These are phyloP conservation scores for Aspidapion aeneum DNA, from an alignment of 2,888 invertebrate genomes.

Conservation along the genomic window DNA sequence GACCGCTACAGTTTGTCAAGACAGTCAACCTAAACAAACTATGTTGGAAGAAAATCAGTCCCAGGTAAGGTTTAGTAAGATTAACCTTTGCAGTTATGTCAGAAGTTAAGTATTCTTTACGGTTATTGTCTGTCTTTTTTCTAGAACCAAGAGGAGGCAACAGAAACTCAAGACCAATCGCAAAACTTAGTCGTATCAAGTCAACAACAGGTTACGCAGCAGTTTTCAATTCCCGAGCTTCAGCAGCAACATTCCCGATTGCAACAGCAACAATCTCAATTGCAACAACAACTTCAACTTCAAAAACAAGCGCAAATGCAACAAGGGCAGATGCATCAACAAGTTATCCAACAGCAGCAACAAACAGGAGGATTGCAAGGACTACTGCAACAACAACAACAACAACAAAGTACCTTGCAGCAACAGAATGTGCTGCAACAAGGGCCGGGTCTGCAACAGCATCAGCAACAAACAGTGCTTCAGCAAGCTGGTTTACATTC, in stretches of 20 bases:
- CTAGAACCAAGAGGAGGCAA: not conserved
- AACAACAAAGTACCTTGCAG: not conserved
- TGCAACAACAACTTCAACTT: not conserved
- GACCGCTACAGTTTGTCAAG: not conserved
- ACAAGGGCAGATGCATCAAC: not conserved
- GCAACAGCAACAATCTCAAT: not conserved
- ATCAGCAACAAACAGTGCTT: slow-evolving; percentile 8
- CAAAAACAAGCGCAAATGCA: not conserved
- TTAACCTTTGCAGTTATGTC: not conserved
- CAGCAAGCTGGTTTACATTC: slow-evolving; percentile 3
- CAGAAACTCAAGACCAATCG: not conserved
- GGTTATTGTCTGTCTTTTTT: not conserved
- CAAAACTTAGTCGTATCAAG: not conserved
- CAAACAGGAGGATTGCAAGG: slow-evolving; percentile 1
- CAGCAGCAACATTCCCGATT: not conserved
- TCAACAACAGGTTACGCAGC: too few species aligned
- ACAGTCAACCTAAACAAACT: not conserved
- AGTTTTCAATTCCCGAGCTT: too few species aligned
- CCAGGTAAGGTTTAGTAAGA: not conserved
- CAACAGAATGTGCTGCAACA: not conserved
- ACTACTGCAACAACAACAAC: not conserved
- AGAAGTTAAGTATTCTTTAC: too few species aligned
- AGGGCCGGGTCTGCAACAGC: not conserved
- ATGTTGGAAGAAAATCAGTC: not conserved
- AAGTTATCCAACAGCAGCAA: too few species aligned